These are phyloP conservation scores for Passer domesticus DNA, from an alignment of 2,113 vertebrate species.

Conservation along the genomic window DNA sequence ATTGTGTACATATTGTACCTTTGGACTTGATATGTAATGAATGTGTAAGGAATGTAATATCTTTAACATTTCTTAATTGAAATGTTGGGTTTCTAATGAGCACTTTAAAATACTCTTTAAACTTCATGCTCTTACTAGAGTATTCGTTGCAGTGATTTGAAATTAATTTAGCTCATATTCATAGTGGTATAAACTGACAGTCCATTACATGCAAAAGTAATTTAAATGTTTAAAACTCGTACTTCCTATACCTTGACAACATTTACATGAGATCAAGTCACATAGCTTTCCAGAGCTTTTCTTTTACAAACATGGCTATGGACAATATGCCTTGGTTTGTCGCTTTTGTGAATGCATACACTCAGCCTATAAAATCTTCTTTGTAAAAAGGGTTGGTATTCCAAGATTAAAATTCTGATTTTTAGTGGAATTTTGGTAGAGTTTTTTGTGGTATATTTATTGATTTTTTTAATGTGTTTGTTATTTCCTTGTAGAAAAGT, in stretches of 20 bases:
- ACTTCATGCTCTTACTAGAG: neutral
- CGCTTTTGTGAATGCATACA: conserved; percentile 3
- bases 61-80: conserved; percentile 36
- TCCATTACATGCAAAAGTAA: neutral
- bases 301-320: neutral
- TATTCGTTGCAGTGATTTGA: conserved; percentile 3
- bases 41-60: conserved; percentile 44
- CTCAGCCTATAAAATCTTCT: neutral
- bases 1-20: conserved; percentile 45
- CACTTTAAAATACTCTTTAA: conserved; percentile 38
- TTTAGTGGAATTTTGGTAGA: neutral
- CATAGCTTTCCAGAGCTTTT: neutral
- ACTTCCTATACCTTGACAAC: neutral
- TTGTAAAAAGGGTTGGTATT: conserved; percentile 12
- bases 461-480: neutral
- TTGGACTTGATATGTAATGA: conserved; percentile 24
- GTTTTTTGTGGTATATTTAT: neutral
- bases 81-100: conserved; percentile 31
- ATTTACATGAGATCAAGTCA: neutral
- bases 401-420: conserved; percentile 1
- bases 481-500: neutral
- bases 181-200: neutral
- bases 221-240: neutral
- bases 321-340: conserved; percentile 10
- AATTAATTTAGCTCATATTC: neutral